These are phyloP conservation scores for Arion vulgaris DNA, from an alignment of 1,140 invertebrate genomes.

Conservation along the genomic window DNA sequence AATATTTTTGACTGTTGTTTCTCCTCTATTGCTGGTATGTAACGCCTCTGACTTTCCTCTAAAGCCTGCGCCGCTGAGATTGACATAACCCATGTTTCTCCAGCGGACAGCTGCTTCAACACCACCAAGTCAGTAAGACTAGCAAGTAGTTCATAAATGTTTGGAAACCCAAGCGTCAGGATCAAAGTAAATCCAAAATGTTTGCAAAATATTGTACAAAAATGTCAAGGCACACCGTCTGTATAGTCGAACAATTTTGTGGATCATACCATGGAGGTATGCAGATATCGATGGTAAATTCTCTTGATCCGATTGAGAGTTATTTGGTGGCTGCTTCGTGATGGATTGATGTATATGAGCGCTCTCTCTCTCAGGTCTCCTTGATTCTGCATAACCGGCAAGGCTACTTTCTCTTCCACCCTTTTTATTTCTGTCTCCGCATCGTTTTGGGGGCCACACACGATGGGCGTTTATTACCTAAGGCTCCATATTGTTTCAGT, in stretches of 20 bases:
- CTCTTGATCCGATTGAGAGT: too few species aligned
- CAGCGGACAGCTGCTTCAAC: constrained; percentile 40
- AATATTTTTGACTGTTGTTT: too few species aligned
- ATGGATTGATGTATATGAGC: too few species aligned
- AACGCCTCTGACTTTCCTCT: too few species aligned
- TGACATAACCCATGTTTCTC: constrained; percentile 35
- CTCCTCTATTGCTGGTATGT: too few species aligned
- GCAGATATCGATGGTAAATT: not conserved
- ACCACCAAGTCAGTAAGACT: constrained; percentile 50
- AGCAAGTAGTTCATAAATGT: constrained; percentile 47
- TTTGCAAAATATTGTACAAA: constrained; percentile 54
- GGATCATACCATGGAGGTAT: constrained; percentile 18
- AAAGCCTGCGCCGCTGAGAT: too few species aligned
- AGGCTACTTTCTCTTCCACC: too few species aligned
- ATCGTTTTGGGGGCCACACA: not conserved
- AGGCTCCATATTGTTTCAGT: constrained; percentile 46
- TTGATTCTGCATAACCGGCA: not conserved
- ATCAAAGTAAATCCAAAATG: constrained; percentile 53
- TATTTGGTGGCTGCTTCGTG: too few species aligned
- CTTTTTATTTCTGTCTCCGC: not conserved
- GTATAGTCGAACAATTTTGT: constrained; percentile 46
- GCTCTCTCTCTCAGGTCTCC: too few species aligned
- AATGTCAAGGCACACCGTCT: constrained; percentile 52
- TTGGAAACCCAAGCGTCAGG: constrained; percentile 47
- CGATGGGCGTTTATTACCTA: not conserved